Percentiles rank a stretch among this genome's conserved stretches.
Evolutionary conservation across 2,888 invertebrate species (phyloP).

Genomic region (Phania funesta): DNA sequence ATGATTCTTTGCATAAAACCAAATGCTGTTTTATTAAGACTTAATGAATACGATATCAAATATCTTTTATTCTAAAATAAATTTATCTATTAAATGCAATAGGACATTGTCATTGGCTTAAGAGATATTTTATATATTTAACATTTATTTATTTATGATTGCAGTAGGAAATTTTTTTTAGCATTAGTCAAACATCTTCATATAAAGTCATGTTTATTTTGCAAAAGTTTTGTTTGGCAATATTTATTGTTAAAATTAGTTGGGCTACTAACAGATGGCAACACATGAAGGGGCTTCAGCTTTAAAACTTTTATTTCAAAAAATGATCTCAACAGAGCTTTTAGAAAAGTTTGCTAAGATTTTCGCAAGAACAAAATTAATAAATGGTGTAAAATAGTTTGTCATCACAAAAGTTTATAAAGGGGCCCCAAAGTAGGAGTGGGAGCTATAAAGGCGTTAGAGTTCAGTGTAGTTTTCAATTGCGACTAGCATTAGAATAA

Average conservation of each 20-base stretch:
- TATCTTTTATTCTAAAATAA: not conserved
- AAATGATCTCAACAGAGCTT: too few relatives aligned
- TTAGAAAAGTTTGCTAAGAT: too few relatives aligned
- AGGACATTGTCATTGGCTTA: slow-evolving; percentile 16
- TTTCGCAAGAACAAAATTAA: too few relatives aligned
- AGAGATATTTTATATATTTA: slow-evolving; percentile 3
- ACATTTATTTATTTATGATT: slow-evolving; percentile 23
- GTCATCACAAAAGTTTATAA: too few relatives aligned
- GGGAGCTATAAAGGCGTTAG: too few relatives aligned
- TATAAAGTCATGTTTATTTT: slow-evolving; percentile 38
- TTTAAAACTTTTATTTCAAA: too few relatives aligned
- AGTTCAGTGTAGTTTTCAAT: too few relatives aligned
- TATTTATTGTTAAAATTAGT: slow-evolving; percentile 7
- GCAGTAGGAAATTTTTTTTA: not conserved
- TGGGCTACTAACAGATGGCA: not conserved
- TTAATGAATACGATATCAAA: not conserved
- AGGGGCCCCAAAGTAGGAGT: too few relatives aligned
- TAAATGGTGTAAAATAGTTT: too few relatives aligned
- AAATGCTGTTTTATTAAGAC: not conserved
- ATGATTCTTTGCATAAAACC: slow-evolving; percentile 1
- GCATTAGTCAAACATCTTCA: slow-evolving; percentile 16
- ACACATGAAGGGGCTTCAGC: too few relatives aligned
- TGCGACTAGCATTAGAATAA: too few relatives aligned
- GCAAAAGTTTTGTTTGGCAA: not conserved
- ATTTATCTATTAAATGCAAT: not conserved